Conservation (phyloP, 2,888 invertebrate genomes). For the Pristionchus japonicus region DNA sequence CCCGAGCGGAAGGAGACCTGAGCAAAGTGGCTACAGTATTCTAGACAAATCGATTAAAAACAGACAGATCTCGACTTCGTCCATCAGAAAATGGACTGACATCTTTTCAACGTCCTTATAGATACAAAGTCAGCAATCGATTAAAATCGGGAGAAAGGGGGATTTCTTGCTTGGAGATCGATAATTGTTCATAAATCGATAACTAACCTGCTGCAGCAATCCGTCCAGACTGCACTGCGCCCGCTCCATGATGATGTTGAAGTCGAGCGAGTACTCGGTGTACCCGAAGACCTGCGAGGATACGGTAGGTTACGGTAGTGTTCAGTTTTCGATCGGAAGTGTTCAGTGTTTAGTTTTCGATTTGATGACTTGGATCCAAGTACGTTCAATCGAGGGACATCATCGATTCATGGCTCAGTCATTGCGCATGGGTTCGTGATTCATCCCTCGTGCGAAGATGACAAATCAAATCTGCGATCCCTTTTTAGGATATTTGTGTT, state of each 20-base stretch:
- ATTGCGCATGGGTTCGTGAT: not conserved
- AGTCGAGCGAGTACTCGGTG: not conserved
- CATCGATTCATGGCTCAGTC: not conserved
- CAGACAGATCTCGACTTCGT: too few relatives aligned
- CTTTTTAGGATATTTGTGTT: not conserved
- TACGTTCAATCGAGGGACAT: not conserved
- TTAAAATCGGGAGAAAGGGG: too few relatives aligned
- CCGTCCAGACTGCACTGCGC: slow-evolving; percentile 24
- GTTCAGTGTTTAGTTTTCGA: too few relatives aligned
- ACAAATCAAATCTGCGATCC: not conserved
- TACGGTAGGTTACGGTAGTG: not conserved
- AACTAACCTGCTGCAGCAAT: not conserved
- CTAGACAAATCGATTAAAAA: not conserved
- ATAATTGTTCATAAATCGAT: not conserved
- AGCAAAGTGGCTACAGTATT: not conserved
- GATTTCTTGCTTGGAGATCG: too few relatives aligned
- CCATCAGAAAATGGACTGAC: too few relatives aligned
- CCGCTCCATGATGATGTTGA: slow-evolving; percentile 38
- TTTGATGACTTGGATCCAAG: too few relatives aligned
- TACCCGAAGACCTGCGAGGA: slow-evolving; percentile 17
- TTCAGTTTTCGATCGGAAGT: too few relatives aligned
- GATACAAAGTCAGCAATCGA: too few relatives aligned
- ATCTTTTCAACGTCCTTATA: too few relatives aligned
- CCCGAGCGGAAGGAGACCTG: slow-evolving; percentile 17
- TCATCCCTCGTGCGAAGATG: not conserved